A percentile compares a stretch with the other conserved stretches of the same genome.
Evolutionary conservation across 2,113 vertebrate genomes (phyloP).

Genomic region (Pipa parva): DNA sequence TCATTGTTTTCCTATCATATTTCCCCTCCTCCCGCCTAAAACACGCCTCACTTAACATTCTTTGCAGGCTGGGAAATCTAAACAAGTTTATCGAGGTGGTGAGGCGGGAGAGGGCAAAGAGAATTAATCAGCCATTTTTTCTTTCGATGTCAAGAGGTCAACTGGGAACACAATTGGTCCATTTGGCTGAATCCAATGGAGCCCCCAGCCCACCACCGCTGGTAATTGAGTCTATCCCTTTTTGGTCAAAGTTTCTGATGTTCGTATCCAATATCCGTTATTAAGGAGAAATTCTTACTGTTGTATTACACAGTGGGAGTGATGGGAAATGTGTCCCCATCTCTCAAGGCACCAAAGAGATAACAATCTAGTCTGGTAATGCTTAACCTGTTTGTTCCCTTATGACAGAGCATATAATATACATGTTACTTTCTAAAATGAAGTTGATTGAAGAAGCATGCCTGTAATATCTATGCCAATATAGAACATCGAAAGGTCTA

Average conservation of each 20-base stretch:
- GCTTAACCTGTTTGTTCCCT: constrained; percentile 19
- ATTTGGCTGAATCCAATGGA: constrained; percentile 70
- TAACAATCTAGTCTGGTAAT: constrained; percentile 17
- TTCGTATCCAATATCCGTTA: constrained; percentile 70
- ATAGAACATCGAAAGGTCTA: too few species aligned
- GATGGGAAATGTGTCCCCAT: constrained; percentile 28
- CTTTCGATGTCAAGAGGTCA: constrained; percentile 63
- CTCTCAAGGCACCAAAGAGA: constrained; percentile 19
- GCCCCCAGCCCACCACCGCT: constrained; percentile 61
- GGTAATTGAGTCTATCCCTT: constrained; percentile 70
- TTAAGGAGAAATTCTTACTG: constrained; percentile 69
- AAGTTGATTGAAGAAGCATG: not conserved
- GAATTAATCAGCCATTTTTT: constrained; percentile 64
- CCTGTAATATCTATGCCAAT: not conserved
- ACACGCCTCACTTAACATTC: constrained; percentile 54
- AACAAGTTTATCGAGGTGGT: constrained; percentile 63
- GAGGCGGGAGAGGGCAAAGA: constrained; percentile 31
- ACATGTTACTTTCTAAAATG: not conserved
- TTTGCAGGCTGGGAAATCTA: constrained; percentile 58
- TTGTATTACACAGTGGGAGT: constrained; percentile 64
- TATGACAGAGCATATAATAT: not conserved
- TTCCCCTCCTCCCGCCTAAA: constrained; percentile 59
- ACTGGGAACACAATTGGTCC: constrained; percentile 59
- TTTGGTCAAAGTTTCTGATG: constrained; percentile 69
- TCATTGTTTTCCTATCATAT: constrained; percentile 64